Base-by-base conservation (phyloP, 2,888 invertebrate genomes). In the Drosophila phalerata region DNA sequence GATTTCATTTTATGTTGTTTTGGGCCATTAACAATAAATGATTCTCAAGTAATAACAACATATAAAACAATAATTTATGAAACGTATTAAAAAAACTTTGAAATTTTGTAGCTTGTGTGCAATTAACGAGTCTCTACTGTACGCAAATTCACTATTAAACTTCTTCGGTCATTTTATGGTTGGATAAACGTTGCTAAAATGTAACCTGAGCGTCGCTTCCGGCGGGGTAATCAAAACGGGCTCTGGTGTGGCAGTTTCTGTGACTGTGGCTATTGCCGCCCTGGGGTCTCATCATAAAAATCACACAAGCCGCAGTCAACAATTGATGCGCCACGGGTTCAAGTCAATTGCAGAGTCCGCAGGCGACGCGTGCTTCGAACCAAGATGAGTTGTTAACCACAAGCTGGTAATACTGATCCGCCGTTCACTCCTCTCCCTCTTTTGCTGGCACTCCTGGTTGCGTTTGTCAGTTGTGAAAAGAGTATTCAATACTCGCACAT, bases 311-410 rank as follows among this genome's bases (percentile, higher is more conserved):
- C 83, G 71, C 86, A 85, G 79, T 55, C 58, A 61, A 65, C 74
- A 80, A 76, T 79, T 77, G 83, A 81, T 83, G 84, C 73, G 84
- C 83, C 83, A 84, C 86, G 84, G 86, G 86, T 73, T 70, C 73
- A 70, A 81, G 85, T 84, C 87, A 81, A 86, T 84, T 86, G 82
- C 82, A 86, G 77, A 40, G 81, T 51, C 72, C 64, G 58, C 69
- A 65, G 55, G 56, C 56, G 55, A 66, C 64, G 66, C 79, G 69
- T 69, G 76, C 60, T 56, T 48, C 67, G 40, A 43, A 38, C 62
- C 53, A 69, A 63, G 70, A 51, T 60, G 62, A 65, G 65, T 48
- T 48, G 64, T 30, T 69, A 81, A 85, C 85, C 85, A 62, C 83
- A 82, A 67, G 60, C 68, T 25, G 40, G 51, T 55, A 62, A 62